Evolutionary conservation across 1,140 invertebrate species (phyloP), one percentile per base, ranked within the genome.

Genomic region (Drosophila obscura): DNA sequence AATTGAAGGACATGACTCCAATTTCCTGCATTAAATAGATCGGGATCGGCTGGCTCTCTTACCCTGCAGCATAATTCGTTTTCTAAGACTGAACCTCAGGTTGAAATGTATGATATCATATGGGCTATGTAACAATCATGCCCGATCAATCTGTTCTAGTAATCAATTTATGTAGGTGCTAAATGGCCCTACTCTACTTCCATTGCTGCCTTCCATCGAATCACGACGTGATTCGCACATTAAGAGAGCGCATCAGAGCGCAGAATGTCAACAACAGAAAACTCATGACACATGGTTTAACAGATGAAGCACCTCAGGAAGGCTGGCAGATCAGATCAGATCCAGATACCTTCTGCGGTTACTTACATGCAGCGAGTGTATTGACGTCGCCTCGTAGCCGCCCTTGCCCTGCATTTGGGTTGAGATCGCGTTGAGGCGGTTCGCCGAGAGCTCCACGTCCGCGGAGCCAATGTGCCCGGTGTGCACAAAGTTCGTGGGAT

Each of bases 401-500:
- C 96, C 96, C 93, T 97, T 97, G 88, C 96, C 96, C 89, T 96
- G 95, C 96, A 97, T 97, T 91, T 97, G 96, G 56, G 94, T 95
- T 92, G 97, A 96, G 68, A 97, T 94, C 46, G 95, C 95, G 73
- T 95, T 94, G 57, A 97, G 93, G 76, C 96, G 93, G 46, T 95
- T 95, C 59, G 94, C 95, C 2, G 94, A 95, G 92, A 96, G 94
- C 80, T 96, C 95, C 51, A 96, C 94, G 91, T 98, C 97, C 22
- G 95, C 95, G n/a, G 96, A 96, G n/a, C 97, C 94, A 83, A 97
- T 96, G 68, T 92, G 91, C 6, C 85, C 96, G n/a, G 97, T 97
- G 90, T 98, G 97, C 67, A 96, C 95, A 91, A 98, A 98, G 92
- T 98, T 97, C 62, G 96, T 98, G 5, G 97, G 97, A 58, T 95